A percentile compares a stretch with the other conserved stretches of the same genome.
Evolutionary conservation across 2,797 vertebrate genomes (phyloP).

Genomic region (Amblyopsis hoosieri): DNA sequence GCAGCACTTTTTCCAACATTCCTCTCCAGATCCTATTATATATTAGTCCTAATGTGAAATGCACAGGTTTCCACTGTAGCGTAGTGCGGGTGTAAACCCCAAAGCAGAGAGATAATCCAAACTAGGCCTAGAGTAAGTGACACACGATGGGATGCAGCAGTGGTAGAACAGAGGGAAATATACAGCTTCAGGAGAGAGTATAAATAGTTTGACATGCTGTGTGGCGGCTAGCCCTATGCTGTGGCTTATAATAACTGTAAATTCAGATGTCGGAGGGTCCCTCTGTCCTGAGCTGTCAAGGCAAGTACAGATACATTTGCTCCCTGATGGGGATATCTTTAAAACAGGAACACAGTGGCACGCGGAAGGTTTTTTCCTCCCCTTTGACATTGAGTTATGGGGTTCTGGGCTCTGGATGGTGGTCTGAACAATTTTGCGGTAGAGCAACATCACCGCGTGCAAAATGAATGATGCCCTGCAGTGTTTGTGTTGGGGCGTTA

Average conservation of each 20-base stretch:
- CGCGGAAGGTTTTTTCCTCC: conserved; percentile 57
- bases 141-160: conserved; percentile 63
- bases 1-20: conserved; percentile 46
- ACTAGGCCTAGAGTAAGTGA: conserved; percentile 69
- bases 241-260: conserved; percentile 75
- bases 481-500: conserved; percentile 85
- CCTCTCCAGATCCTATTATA: conserved; percentile 45
- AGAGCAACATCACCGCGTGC: conserved; percentile 74
- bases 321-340: conserved; percentile 69
- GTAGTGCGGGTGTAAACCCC: conserved; percentile 55
- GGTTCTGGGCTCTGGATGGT: conserved; percentile 81
- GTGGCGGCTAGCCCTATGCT: conserved; percentile 58
- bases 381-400: conserved; percentile 83
- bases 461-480: conserved; percentile 81
- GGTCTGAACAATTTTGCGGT: conserved; percentile 83
- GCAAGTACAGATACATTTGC: conserved; percentile 68
- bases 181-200: conserved; percentile 57
- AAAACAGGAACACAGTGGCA: conserved; percentile 72
- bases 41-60: conserved; percentile 58
- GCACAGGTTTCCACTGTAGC: conserved; percentile 63
- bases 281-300: conserved; percentile 61
- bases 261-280: conserved; percentile 71
- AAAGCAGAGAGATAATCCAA: conserved; percentile 67
- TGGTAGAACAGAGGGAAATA: conserved; percentile 50
- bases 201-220: conserved; percentile 71